These are phyloP conservation scores for Oryctes rhinoceros DNA, from an alignment of 1,140 invertebrate species.

Conservation along the genomic window DNA sequence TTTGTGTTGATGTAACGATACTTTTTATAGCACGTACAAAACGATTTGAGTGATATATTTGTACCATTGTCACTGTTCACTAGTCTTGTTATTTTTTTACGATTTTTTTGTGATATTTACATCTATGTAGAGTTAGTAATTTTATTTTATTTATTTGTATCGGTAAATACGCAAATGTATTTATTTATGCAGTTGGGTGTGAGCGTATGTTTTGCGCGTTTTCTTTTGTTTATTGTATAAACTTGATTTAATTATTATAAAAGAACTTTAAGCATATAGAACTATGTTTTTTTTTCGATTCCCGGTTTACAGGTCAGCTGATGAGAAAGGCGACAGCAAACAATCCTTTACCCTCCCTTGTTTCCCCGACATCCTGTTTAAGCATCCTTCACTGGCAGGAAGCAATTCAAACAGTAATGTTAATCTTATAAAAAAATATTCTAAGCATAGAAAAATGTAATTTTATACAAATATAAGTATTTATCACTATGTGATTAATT, in stretches of 20 bases:
- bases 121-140: not conserved
- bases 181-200: too few species aligned
- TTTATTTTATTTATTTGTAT: slow-evolving; percentile 11
- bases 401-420: not conserved
- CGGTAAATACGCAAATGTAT: not conserved
- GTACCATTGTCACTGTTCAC: not conserved
- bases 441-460: not conserved
- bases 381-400: not conserved
- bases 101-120: slow-evolving; percentile 6
- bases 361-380: not conserved
- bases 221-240: slow-evolving; percentile 12
- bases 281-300: not conserved
- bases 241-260: not conserved
- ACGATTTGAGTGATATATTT: slow-evolving; percentile 6
- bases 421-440: slow-evolving; percentile 11
- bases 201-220: not conserved
- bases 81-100: slow-evolving; percentile 5
- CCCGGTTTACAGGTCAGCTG: not conserved
- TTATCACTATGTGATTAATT: not conserved
- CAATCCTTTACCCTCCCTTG: not conserved
- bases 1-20: not conserved
- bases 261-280: not conserved
- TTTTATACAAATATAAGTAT: not conserved
- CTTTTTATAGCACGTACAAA: not conserved
- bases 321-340: not conserved